Evolutionary conservation across 2,113 vertebrate species (phyloP), one percentile per base, ranked within the genome.

Genomic region (Puntigrus tetrazona): DNA sequence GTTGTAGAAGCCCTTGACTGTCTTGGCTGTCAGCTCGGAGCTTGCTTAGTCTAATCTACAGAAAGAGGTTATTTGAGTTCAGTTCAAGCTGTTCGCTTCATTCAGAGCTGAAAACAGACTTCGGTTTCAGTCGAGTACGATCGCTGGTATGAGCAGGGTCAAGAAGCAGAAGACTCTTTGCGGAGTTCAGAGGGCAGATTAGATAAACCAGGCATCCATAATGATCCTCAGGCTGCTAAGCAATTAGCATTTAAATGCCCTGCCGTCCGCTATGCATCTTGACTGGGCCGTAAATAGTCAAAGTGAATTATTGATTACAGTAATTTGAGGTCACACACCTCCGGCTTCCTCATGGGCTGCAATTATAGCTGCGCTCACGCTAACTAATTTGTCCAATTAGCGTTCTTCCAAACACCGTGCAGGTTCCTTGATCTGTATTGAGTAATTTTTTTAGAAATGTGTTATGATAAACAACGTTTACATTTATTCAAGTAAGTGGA

Each of bases 51-150:
- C 50, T 88, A 88, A 85, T 87, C 76, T 82, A 70, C 52, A 59
- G 80, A 79, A 74, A 65, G 52, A 86, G 87, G 88, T 87, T 88
- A 88, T 89, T 88, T 84, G 59, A 82, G 89, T 87, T 89, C 85
- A 90, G 69, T 86, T 88, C 50, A 70, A 57, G 75, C 29, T 41
- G 34, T 61, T 84, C 11, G 57, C 7, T 43, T 43, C n/a, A 43
- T 76, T 78, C 36, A 59, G 67, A 47, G 41, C 41, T 75, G 27
- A n/a, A 63, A 85, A 74, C 69, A 50, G 69, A 86, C 76, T 84
- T 78, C 27, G 74, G 80, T 77, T 81, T 81, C n/a, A 81, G 59
- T 25, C 9, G 7, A 69, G 78, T 70, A 69, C 38, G 45, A 79
- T 83, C 43, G 70, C 80, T 80, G 1, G 74, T 45, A 67, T 69